A percentile compares a stretch with the other conserved stretches of the same genome.
phyloP scores from a whole-genome alignment of 2,888 invertebrate species.

The Mamestra brassicae region DNA sequence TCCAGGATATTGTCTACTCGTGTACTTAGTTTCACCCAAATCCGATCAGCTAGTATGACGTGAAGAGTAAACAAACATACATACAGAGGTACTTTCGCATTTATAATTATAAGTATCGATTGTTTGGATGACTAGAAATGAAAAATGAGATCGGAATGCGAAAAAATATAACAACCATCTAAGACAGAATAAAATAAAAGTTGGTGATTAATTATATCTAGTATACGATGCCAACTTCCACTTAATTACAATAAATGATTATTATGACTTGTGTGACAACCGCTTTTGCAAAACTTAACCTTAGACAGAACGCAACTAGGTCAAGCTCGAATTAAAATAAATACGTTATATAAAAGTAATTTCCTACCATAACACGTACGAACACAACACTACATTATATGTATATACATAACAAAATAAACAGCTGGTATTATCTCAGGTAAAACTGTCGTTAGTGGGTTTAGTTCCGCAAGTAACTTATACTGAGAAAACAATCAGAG shows the following conservation, averaged over 20 bases:
- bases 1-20: too few species aligned
- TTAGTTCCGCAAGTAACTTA: neutral
- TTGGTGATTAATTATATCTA: neutral
- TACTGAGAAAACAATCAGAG: neutral
- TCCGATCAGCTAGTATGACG: too few species aligned
- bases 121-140: too few species aligned
- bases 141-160: too few species aligned
- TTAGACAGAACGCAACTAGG: conserved; percentile 46
- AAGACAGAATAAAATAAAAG: neutral
- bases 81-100: too few species aligned
- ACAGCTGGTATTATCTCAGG: neutral
- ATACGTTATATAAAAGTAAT: conserved; percentile 25
- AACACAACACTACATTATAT: neutral
- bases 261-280: conserved; percentile 33
- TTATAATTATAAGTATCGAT: too few species aligned
- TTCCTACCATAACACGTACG: conserved; percentile 18
- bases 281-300: conserved; percentile 50
- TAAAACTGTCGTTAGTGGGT: neutral
- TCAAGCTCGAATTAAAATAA: conserved; percentile 52
- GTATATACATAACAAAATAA: conserved; percentile 3
- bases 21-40: too few species aligned
- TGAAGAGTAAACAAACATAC: too few species aligned
- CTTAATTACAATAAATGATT: conserved; percentile 9
- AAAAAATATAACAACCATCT: too few species aligned
- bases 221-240: neutral